Evolutionary conservation across 2,797 vertebrate species (phyloP).

Genomic region (Hydrolagus colliei): DNA sequence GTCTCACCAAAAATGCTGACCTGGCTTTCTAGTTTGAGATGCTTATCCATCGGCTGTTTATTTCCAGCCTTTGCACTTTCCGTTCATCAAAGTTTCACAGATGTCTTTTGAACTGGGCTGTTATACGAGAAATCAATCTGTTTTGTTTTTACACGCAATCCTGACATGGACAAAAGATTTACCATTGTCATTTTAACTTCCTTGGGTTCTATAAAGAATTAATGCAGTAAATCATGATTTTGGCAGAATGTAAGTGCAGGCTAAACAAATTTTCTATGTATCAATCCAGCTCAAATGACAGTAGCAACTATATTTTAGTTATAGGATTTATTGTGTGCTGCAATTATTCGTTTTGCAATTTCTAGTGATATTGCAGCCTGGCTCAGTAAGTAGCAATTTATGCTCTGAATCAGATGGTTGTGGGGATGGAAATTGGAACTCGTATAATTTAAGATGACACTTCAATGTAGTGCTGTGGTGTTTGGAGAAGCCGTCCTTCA

Average conservation of each 20-base stretch:
- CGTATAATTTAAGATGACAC: no score
- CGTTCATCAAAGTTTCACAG: not conserved
- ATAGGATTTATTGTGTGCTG: not conserved
- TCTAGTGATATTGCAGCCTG: not conserved
- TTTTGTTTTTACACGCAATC: not conserved
- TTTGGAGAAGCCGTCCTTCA: no score
- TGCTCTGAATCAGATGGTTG: no score
- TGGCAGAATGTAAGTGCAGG: not conserved
- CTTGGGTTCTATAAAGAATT: not conserved
- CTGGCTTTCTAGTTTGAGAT: no score
- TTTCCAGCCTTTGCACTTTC: no score
- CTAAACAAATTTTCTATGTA: not conserved
- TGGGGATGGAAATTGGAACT: no score
- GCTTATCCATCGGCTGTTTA: no score
- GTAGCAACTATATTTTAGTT: not conserved
- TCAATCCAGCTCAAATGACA: not conserved
- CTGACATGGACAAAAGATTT: slow-evolving; percentile 18
- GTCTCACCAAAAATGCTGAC: no score
- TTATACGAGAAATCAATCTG: not conserved
- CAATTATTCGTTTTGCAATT: not conserved
- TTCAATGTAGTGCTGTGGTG: no score
- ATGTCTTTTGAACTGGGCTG: not conserved
- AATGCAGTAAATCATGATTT: slow-evolving; percentile 9
- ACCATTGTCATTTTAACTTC: slow-evolving; percentile 9
- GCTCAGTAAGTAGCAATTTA: no score